Evolutionary conservation across 2,113 vertebrate genomes (phyloP).

Genomic region (Lampris megalopsis): DNA sequence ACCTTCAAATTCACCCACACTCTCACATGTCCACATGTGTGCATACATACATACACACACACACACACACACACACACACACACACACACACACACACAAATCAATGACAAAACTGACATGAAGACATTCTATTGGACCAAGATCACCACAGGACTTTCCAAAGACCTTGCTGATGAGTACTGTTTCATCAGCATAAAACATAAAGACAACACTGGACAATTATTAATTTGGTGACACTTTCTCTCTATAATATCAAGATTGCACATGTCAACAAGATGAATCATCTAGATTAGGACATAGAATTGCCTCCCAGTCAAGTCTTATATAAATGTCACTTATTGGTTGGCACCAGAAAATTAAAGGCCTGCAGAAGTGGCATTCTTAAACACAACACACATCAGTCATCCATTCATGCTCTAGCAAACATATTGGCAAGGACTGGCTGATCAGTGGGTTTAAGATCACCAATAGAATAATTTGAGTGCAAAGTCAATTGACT

Average conservation of each 20-base stretch:
- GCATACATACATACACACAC: conserved; percentile 11
- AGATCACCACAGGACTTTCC: conserved; percentile 36
- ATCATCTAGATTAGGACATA: conserved; percentile 36
- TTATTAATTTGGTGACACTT: background rate
- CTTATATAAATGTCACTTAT: conserved; percentile 29
- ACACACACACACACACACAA: conserved; percentile 5
- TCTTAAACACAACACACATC: conserved; percentile 24
- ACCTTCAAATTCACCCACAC: background rate
- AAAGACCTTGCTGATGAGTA: conserved; percentile 29
- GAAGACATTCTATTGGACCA: background rate
- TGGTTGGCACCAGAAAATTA: conserved; percentile 55
- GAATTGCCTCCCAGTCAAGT: conserved; percentile 39
- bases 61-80: conserved; percentile 10
- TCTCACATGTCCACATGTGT: background rate
- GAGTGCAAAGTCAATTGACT: conserved; percentile 40
- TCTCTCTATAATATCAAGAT: conserved; percentile 36
- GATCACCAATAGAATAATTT: conserved; percentile 31
- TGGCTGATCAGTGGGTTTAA: conserved; percentile 32
- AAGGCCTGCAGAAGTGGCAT: conserved; percentile 21
- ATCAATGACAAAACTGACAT: conserved; percentile 19
- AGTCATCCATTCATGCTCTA: conserved; percentile 45
- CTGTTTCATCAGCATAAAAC: conserved; percentile 42
- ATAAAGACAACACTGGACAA: conserved; percentile 19
- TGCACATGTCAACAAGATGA: conserved; percentile 32
- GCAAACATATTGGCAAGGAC: conserved; percentile 10